A percentile compares a stretch with the other conserved stretches of the same genome.
Conservation (phyloP, 2,113 vertebrate species). For the Ophthalmolycus amberensis region DNA sequence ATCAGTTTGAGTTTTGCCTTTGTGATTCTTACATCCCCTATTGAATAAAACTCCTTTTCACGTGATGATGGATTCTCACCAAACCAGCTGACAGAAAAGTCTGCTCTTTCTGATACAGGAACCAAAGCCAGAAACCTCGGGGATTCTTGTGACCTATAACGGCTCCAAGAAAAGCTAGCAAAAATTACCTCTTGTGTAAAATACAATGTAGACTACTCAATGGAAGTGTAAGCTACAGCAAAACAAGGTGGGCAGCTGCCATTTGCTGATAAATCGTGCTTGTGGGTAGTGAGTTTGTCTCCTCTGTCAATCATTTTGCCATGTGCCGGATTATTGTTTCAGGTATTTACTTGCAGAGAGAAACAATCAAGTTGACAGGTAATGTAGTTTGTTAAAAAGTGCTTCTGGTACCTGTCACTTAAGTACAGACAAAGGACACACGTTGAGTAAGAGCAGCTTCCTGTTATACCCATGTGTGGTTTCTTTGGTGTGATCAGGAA, state of each 20-base stretch:
- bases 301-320: not conserved
- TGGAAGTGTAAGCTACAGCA: not conserved
- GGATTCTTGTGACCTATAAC: not conserved
- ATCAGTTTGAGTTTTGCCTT: too few relatives aligned
- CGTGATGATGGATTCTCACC: not conserved
- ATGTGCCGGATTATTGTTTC: not conserved
- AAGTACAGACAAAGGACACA: not conserved
- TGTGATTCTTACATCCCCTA: not conserved
- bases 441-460: conserved; percentile 51
- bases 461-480: conserved; percentile 45
- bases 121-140: not conserved
- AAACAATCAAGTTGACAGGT: conserved; percentile 1
- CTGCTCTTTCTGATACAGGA: conserved; percentile 3
- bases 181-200: not conserved
- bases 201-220: not conserved
- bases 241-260: not conserved
- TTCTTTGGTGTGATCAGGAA: conserved; percentile 60
- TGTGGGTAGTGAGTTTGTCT: not conserved
- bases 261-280: not conserved
- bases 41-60: not conserved
- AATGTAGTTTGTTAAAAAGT: not conserved
- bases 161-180: not conserved
- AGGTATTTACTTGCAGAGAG: not conserved
- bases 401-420: not conserved
- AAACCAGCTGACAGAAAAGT: not conserved